phyloP scores from a whole-genome alignment of 2,888 invertebrate species.

The Ichneumoninae sp. region DNA sequence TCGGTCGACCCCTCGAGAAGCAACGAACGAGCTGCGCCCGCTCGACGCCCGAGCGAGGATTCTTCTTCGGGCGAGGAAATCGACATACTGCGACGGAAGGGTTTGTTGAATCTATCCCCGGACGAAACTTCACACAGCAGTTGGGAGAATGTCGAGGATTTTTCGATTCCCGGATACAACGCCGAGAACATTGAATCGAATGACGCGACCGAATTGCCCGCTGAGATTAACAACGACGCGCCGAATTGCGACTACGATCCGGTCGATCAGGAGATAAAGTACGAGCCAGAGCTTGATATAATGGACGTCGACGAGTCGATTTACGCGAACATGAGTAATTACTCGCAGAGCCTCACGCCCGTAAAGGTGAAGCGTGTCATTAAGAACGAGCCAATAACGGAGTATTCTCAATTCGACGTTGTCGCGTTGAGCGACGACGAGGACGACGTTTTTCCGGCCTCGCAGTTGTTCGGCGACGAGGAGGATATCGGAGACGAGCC shows the following conservation, averaged over 20 bases:
- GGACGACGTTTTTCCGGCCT: slow-evolving; percentile 86
- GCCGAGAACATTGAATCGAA: neutral
- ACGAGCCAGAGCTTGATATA: slow-evolving; percentile 52
- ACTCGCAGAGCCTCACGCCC: neutral
- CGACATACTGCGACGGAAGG: neutral
- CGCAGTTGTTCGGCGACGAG: slow-evolving; percentile 84
- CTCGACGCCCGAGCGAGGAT: neutral
- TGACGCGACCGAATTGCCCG: neutral
- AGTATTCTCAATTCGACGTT: slow-evolving; percentile 84
- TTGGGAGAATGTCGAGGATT: slow-evolving; percentile 17
- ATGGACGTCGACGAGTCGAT: slow-evolving; percentile 42
- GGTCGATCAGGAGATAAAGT: slow-evolving; percentile 40
- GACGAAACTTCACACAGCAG: slow-evolving; percentile 2
- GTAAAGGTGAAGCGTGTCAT: slow-evolving; percentile 72
- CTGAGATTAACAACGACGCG: too few relatives aligned
- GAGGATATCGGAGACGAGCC: slow-evolving; percentile 58
- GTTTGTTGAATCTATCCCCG: neutral
- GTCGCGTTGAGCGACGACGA: slow-evolving; percentile 87
- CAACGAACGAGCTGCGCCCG: neutral
- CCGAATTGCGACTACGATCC: neutral
- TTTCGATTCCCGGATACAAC: slow-evolving; percentile 18
- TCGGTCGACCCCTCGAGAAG: neutral
- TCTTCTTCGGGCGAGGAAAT: slow-evolving; percentile 1
- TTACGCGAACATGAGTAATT: neutral
- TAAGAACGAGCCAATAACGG: slow-evolving; percentile 81